Evolutionary conservation across 2,888 invertebrate genomes (phyloP), one percentile per base, ranked within the genome.

Genomic region (Actias luna): DNA sequence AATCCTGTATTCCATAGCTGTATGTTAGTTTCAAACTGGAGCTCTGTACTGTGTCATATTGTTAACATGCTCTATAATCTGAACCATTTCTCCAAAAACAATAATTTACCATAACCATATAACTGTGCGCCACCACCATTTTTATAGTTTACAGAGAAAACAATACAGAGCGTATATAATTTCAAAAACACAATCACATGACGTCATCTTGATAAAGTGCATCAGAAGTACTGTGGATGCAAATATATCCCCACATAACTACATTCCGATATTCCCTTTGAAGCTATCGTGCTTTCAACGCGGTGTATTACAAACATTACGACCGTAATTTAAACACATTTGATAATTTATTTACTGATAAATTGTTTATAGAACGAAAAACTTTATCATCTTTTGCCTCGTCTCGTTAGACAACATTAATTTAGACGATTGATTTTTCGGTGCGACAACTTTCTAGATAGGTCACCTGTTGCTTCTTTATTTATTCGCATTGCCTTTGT

Each of bases 281-380:
- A 87, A 87, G 86, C 88, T 75, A 74, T 77, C 83, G 85, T 88
- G 88, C 85, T 77, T 67, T 71, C 76, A 77, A 79, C 70, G 75
- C 71, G 69, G 73, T 82, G 74, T 76, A 71, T 79, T 74, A 69
- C 71, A 69, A 71, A 72, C 66, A 65, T 69, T 70, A 70, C 79
- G 76, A 74, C 76, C 80, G 80, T 74, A 82, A 85, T 79, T 80
- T 79, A 72, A 31, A 39, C 7, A 5, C 5, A 57, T 29, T n/a
- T 36, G 12, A 57, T 39, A 5, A n/a, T 39, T n/a, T 39, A 39
- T 39, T 39, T 39, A n/a, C n/a, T n/a, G 39, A 16, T 39, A 42
- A 18, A 42, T 42, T 18, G 8, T 18, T 64, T 7, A 12, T 14
- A 39, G 4, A 33, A 59, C 22, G 5, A 0, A 27, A 22, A 31